Evolutionary conservation across 2,113 vertebrate genomes (phyloP).

Genomic region (Eclectus roratus): DNA sequence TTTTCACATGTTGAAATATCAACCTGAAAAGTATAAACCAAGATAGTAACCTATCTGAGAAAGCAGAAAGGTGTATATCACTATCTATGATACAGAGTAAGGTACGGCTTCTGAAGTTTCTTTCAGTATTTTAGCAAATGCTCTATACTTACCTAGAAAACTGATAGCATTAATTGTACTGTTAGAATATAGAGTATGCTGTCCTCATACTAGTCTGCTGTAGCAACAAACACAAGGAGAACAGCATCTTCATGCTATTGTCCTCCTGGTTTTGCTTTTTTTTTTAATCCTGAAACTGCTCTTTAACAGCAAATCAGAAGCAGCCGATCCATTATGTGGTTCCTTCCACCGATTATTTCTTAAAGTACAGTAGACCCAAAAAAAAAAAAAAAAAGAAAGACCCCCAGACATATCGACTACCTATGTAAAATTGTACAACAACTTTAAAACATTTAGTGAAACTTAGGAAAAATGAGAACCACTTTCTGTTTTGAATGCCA

Average conservation of each 20-base stretch:
- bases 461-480: not conserved
- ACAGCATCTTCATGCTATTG: not conserved
- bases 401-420: not conserved
- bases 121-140: not conserved
- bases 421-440: not conserved
- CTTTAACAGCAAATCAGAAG: not conserved
- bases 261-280: not conserved
- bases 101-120: not conserved
- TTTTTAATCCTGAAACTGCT: not conserved
- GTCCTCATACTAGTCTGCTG: not conserved
- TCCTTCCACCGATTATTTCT: not conserved
- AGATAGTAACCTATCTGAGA: not conserved
- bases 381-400: not conserved
- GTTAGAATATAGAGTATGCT: not conserved
- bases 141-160: not conserved
- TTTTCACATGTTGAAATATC: not conserved
- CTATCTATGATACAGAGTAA: not conserved
- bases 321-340: not conserved
- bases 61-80: not conserved
- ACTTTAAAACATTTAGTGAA: not conserved
- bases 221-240: not conserved
- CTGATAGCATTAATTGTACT: not conserved
- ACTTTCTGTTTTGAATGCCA: not conserved
- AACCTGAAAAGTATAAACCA: not conserved
- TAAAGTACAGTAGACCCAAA: not conserved